Conservation (phyloP, 2,113 vertebrate genomes). For the Apaloderma vittatum region DNA sequence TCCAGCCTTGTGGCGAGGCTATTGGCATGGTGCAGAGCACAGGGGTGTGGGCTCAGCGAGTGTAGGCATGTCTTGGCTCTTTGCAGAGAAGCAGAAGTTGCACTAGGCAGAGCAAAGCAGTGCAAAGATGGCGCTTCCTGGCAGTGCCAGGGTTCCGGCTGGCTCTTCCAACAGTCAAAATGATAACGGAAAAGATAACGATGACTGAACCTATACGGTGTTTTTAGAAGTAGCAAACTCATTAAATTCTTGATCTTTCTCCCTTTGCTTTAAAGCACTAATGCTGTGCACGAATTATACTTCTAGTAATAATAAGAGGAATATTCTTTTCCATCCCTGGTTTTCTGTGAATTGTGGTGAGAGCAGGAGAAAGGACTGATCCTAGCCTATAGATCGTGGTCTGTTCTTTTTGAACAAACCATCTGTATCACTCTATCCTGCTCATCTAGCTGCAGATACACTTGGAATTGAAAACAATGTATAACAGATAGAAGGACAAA, state of each 20-base stretch:
- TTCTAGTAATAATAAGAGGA: background rate
- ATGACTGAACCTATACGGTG: background rate
- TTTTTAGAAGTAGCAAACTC: background rate
- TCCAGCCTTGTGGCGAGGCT: background rate
- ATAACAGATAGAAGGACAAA: background rate
- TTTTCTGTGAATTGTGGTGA: background rate
- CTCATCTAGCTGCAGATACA: background rate
- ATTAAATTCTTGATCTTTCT: conserved; percentile 2
- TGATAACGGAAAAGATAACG: background rate
- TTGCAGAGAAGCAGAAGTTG: background rate
- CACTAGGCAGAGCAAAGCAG: background rate
- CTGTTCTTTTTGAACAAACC: background rate
- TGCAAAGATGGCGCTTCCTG: background rate
- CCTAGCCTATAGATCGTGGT: background rate
- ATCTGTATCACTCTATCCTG: background rate
- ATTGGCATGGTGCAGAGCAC: background rate
- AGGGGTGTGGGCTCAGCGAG: background rate
- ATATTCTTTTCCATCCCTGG: background rate
- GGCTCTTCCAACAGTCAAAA: background rate
- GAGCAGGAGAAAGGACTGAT: background rate
- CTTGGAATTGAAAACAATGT: background rate
- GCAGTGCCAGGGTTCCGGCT: background rate
- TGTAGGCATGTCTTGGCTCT: background rate
- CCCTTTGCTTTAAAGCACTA: background rate
- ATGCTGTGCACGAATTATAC: background rate